Base-by-base conservation (phyloP, 1,140 invertebrate species). In the Carposina sasakii region DNA sequence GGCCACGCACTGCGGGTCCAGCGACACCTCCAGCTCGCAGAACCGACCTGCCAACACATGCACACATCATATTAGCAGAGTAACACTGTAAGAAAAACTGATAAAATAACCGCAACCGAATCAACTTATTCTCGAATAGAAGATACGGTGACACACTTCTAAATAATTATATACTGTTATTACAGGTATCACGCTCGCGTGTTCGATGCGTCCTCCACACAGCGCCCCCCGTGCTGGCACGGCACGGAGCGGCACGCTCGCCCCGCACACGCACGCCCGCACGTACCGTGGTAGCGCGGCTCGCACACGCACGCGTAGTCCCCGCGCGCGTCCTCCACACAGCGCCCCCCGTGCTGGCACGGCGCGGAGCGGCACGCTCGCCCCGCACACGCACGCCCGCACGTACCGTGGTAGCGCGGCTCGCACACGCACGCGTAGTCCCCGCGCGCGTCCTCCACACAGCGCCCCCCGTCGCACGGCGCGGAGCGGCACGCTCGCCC, bases 401-500 rank as follows among this genome's bases (percentile, higher is more conserved):
- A 94, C 85, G 92, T 92, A 52, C 94, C 94, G 46, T 89, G 89
- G 76, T 94, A 95, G 39, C 93, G 88, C 21, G 92, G 87, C 34
- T 89, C 87, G 85, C 94, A 96, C 60, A 90, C 88, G 76, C 94
- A 95, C 59, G 91, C 89, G 79, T 94, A 95, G 58, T 94, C 91
- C 3, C 94, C 93, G 9, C 89, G 87, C 12, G 85, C 71, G 68
- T 93, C 89, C 72, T 95, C 91, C 10, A 84, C 67, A 67, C 95
- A 97, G 19, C 81, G 89, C 16, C 89, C 94, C n/a, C 87, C 89
- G 79, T 96, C 92, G 72, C 96, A 97, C 0, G 92, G 90, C 57
- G 74, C 87, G 31, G 78, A 88, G 24, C 85, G 81, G 71, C 95
- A 96, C 12, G 91, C 90, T 59, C 90, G 84, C 46, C 91, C 90